These are phyloP conservation scores for Spatula versicolor DNA, from an alignment of 2,797 vertebrate species.

Conservation along the genomic window DNA sequence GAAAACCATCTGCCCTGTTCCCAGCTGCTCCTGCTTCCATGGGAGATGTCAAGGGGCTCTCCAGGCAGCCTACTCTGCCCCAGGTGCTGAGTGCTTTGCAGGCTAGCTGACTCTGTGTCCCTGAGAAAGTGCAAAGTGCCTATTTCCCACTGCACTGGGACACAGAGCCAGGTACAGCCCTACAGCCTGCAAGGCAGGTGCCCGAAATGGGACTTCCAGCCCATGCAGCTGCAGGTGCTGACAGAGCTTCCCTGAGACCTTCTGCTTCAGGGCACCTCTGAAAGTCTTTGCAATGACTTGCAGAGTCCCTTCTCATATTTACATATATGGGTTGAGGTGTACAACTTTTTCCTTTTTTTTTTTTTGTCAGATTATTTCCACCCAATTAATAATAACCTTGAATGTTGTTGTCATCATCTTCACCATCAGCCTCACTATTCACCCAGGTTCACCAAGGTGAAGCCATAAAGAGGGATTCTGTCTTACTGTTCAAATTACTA, in stretches of 20 bases:
- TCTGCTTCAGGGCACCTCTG: not conserved
- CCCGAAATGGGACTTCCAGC: not conserved
- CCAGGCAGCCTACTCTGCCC: not conserved
- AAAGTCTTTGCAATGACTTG: not conserved
- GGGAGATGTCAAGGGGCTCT: not conserved
- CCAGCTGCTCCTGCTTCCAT: not conserved
- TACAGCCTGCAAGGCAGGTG: not conserved
- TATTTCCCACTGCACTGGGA: accelerated
- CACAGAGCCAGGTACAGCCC: not conserved
- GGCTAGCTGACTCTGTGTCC: not conserved
- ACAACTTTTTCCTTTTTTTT: not conserved
- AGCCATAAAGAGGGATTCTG: not conserved
- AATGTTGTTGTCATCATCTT: not conserved
- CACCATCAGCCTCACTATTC: not conserved
- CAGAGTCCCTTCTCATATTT: not conserved
- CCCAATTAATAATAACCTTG: not conserved
- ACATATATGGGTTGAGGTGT: not conserved
- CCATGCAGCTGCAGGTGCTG: not conserved
- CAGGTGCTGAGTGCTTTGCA: not conserved
- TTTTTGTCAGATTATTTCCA: not conserved
- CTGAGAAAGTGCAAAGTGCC: not conserved
- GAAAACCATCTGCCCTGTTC: not conserved
- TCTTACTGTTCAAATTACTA: not conserved
- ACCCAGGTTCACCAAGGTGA: not conserved
- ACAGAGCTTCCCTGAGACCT: not conserved